These are phyloP conservation scores for Python bivittatus DNA, from an alignment of 2,113 vertebrate genomes.

Conservation along the genomic window DNA sequence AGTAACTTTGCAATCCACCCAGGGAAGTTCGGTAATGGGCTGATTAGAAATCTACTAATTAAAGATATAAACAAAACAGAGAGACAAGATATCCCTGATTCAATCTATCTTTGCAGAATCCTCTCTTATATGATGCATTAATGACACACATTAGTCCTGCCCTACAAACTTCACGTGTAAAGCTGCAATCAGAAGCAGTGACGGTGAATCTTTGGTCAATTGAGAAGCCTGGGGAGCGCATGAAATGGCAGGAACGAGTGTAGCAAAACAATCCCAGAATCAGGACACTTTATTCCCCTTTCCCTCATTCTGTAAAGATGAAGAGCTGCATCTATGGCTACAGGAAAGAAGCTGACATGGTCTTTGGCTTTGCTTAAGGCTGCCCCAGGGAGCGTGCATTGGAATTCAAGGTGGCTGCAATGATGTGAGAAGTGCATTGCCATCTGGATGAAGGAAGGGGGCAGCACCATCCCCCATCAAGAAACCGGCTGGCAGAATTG, in stretches of 20 bases:
- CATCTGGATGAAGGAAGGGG: constrained; percentile 32
- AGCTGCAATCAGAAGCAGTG: not conserved
- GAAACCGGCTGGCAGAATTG: constrained; percentile 20
- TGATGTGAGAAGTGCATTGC: constrained; percentile 24
- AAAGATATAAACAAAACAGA: not conserved
- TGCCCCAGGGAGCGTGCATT: not conserved
- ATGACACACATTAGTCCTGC: not conserved
- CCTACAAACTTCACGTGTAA: not conserved
- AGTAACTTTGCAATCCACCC: not conserved
- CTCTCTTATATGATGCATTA: not conserved
- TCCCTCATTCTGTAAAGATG: not conserved
- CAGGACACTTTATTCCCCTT: not conserved
- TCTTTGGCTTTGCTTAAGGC: not conserved
- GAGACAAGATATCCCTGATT: not conserved
- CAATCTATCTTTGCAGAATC: not conserved
- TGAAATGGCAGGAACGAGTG: not conserved
- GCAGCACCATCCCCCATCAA: constrained; percentile 22
- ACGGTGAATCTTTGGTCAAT: not conserved
- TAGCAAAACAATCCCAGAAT: not conserved
- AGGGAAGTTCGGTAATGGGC: not conserved
- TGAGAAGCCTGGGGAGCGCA: not conserved
- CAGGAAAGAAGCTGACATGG: not conserved
- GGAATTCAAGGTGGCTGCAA: not conserved
- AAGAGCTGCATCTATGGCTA: not conserved
- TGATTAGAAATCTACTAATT: not conserved